Base-by-base conservation (phyloP, 2,888 invertebrate species). In the Sericinus montela region DNA sequence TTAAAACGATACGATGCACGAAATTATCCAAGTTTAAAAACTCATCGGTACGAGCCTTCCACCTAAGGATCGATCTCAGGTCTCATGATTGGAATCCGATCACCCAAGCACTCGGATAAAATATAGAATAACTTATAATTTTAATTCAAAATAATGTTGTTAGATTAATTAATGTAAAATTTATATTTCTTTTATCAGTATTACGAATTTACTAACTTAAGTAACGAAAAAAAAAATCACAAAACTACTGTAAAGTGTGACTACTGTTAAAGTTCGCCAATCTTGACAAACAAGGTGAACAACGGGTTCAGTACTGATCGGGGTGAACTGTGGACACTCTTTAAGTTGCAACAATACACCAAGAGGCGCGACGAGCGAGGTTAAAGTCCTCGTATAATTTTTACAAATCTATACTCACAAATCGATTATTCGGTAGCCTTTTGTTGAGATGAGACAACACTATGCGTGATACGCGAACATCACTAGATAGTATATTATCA, bases 401-500 rank as follows among this genome's bases (percentile, higher is more conserved):
- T 36, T 30, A 39, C 35, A 50, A 50, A 41, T 41, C 45, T 29
- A 41, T 50, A 50, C 50, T 50, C 36, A 50, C 50, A 25, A 50
- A 36, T 41, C 45, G 32, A 41, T 41, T 36, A 30, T 8, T 4
- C 38, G 41, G 19, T 15, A 8, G 25, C 37, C 41, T 30, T 29
- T 15, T 11, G 40, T 35, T 29, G 11, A 23, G 19, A 29, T 14
- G 39, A 30, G 30, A 45, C 45, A 50, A 50, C 50, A 50, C 50
- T 50, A 50, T 30, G 15, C 45, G 30, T 14, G 25, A 36, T 35
- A 30, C 40, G 41, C 30, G 40, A 50, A 50, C 50, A 50, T 50
- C 41, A 50, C 45, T 50, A 41, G 50, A 41, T 45, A 41, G 45
- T 45, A 36, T 41, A 40, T 79, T 41, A 40, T 79, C 81, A 79